Evolutionary conservation across 2,797 vertebrate species (phyloP).

Genomic region (Odontamblyopus rebecca): DNA sequence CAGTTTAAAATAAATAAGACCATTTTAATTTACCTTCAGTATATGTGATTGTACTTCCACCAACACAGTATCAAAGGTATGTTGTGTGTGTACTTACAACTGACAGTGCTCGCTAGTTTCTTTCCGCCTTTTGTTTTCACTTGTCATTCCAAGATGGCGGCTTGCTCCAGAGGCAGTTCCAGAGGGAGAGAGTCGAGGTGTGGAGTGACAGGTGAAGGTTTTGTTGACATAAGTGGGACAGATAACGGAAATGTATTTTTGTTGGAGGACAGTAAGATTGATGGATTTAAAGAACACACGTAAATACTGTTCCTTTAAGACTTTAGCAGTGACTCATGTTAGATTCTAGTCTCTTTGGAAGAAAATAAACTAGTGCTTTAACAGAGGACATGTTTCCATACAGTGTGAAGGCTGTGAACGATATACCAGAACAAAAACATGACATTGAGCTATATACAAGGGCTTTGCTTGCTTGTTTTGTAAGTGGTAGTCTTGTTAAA

Average conservation of each 20-base stretch:
- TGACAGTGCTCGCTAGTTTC: conserved; percentile 8
- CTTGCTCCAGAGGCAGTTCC: conserved; percentile 37
- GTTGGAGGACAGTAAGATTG: conserved; percentile 26
- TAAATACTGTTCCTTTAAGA: not conserved
- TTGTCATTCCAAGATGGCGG: conserved; percentile 24
- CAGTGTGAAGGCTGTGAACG: not conserved
- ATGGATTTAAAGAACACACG: conserved; percentile 12
- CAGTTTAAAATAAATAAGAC: not conserved
- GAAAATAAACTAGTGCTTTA: not conserved
- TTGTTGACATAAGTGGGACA: conserved; percentile 41
- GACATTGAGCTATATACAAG: not conserved
- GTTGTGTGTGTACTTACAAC: not conserved
- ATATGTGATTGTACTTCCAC: conserved; percentile 1
- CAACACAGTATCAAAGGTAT: not conserved
- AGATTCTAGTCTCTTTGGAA: conserved; percentile 4
- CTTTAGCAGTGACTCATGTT: not conserved
- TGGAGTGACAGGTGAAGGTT: conserved; percentile 55
- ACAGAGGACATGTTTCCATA: not conserved
- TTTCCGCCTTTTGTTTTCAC: conserved; percentile 2
- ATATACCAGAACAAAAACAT: not conserved
- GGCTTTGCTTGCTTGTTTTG: too few relatives aligned
- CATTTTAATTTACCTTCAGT: not conserved
- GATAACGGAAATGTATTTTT: conserved; percentile 27
- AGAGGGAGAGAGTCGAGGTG: conserved; percentile 34
- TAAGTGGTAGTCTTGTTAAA: too few relatives aligned